Conservation (phyloP, 1,140 invertebrate genomes). For the Whitmania pigra region DNA sequence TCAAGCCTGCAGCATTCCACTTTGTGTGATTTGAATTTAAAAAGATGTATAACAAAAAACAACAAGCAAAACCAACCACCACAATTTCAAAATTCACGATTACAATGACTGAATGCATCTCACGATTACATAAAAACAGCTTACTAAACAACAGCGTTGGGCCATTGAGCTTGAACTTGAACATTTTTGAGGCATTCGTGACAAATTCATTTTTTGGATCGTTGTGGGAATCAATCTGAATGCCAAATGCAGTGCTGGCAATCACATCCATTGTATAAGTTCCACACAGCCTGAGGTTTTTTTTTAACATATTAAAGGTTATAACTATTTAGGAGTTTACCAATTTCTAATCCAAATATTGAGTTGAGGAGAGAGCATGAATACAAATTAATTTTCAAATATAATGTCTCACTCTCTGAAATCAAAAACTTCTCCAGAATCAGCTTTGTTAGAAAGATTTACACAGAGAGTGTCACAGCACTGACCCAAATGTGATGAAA, state of each 20-base stretch:
- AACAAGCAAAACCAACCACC: too few species aligned
- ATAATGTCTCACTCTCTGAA: not conserved
- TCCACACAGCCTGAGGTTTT: conserved; percentile 30
- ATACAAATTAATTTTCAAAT: not conserved
- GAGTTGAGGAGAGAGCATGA: too few species aligned
- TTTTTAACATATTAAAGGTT: not conserved
- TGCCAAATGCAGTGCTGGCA: conserved; percentile 48
- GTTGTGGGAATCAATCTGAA: conserved; percentile 47
- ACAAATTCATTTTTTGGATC: conserved; percentile 41
- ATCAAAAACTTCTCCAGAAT: not conserved
- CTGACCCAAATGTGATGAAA: not conserved
- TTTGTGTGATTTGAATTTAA: too few species aligned
- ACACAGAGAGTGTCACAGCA: not conserved
- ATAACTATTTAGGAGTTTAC: conserved; percentile 31
- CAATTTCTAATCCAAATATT: conserved; percentile 30
- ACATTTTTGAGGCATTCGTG: conserved; percentile 29
- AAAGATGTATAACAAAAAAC: too few species aligned
- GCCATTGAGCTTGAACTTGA: conserved; percentile 21
- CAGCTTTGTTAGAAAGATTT: not conserved
- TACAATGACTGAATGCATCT: too few species aligned
- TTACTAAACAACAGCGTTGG: conserved; percentile 1
- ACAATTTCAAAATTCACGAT: too few species aligned
- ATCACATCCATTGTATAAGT: conserved; percentile 53
- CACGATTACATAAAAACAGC: too few species aligned
- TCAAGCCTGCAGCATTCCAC: too few species aligned